Base-by-base conservation (phyloP, 1,140 invertebrate genomes). In the Ptiloglossa arizonensis region DNA sequence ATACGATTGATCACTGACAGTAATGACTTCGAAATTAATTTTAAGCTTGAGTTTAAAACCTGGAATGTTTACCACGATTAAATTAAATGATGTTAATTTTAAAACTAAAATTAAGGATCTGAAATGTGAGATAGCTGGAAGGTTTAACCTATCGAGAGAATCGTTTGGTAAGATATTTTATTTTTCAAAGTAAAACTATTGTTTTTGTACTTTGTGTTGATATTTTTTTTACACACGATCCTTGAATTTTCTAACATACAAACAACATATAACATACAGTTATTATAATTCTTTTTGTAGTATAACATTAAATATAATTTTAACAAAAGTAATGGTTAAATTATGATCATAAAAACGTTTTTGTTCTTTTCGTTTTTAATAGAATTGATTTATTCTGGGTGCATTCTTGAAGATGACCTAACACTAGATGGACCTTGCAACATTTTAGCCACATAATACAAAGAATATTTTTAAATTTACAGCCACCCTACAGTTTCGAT, bases 361-460 rank as follows among this genome's bases (percentile, higher is more conserved):
- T 52, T 41, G 35, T 77, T 59, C 50, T 79, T 79, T 80, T 79
- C 29, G 27, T 79, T 22, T 87, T 86, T 5, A n/a, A n/a, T 64
- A 94, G 94, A 94, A 87, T 87, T 94, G 22, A 89, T 93, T 72
- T 94, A 93, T 80, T 93, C 93, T 85, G 94, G 94, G 15, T 90
- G 91, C 79, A 87, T 94, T 57, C 82, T 94, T 3, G 93, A 94
- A 72, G 92, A 94, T 80, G 90, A 94, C 13, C 79, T 89, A 9
- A 93, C 91, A 6, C 60, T 94, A 19, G 91, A 91, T n/a, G n/a
- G n/a, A n/a, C n/a, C n/a, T n/a, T n/a, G n/a, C n/a, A n/a, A n/a
- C n/a, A n/a, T n/a, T n/a, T n/a, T n/a, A n/a, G n/a, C n/a, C n/a
- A n/a, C n/a, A n/a, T n/a, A n/a, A n/a, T n/a, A n/a, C n/a, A n/a